Evolutionary conservation across 2,797 vertebrate genomes (phyloP).

Genomic region (Avahi laniger): DNA sequence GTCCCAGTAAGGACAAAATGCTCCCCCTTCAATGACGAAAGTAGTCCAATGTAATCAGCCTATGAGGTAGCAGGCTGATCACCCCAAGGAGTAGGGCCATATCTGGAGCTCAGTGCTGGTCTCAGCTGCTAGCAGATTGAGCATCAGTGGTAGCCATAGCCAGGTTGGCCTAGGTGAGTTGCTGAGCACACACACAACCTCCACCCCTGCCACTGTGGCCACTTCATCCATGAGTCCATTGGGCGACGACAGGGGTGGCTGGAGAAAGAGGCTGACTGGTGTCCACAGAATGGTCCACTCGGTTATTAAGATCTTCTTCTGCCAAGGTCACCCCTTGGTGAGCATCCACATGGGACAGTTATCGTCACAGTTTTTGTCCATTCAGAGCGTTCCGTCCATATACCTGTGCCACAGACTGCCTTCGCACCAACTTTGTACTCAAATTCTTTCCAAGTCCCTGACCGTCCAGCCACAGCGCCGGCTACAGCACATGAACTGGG

Average conservation of each 20-base stretch:
- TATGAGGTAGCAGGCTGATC: background rate
- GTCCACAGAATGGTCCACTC: background rate
- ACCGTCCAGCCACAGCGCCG: background rate
- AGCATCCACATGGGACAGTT: no score
- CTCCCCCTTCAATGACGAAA: background rate
- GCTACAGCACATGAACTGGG: background rate
- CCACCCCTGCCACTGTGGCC: background rate
- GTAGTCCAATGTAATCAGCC: background rate
- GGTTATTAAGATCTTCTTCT: background rate
- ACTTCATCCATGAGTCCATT: no score
- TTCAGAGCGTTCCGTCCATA: background rate
- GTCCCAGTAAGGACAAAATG: background rate
- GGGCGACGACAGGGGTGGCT: no score
- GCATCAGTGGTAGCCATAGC: background rate
- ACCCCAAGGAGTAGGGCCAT: background rate
- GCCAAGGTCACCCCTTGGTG: no score
- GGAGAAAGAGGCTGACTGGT: no score
- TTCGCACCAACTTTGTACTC: background rate
- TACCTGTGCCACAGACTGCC: background rate
- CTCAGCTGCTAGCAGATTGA: background rate
- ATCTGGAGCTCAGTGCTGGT: background rate
- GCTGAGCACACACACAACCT: background rate
- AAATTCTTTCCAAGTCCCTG: background rate
- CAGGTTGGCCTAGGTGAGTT: background rate
- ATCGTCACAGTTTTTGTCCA: background rate